Evolutionary conservation across 2,797 vertebrate species (phyloP).

Genomic region (Acipenser ruthenus): DNA sequence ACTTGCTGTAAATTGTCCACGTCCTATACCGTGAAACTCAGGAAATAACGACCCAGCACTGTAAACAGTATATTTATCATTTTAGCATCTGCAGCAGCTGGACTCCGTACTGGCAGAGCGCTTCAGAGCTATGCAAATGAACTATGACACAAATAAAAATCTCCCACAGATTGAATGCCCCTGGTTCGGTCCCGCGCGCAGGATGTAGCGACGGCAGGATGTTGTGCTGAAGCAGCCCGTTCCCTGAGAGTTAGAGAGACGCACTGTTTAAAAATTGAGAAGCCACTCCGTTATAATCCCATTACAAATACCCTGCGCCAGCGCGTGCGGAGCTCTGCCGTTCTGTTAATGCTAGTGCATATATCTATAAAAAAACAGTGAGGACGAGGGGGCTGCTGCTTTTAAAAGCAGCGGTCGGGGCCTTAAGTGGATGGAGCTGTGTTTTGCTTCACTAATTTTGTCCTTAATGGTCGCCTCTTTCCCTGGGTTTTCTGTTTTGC

Average conservation of each 20-base stretch:
- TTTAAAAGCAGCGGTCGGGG: slow-evolving; percentile 29
- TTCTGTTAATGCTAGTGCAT: slow-evolving; percentile 48
- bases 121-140: too few species aligned
- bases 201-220: too few species aligned
- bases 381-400: slow-evolving; percentile 37
- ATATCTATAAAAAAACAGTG: slow-evolving; percentile 50
- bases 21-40: too few species aligned
- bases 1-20: too few species aligned
- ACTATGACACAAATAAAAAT: too few species aligned
- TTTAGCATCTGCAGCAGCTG: too few species aligned
- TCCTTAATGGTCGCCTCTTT: slow-evolving; percentile 58
- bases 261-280: slow-evolving; percentile 64
- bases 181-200: too few species aligned
- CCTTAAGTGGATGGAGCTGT: slow-evolving; percentile 59
- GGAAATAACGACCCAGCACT: too few species aligned
- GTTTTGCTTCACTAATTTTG: slow-evolving; percentile 75
- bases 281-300: slow-evolving; percentile 35
- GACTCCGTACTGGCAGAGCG: too few species aligned
- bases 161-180: too few species aligned
- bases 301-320: too few species aligned
- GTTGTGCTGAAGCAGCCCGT: slow-evolving; percentile 32
- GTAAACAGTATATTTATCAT: background rate
- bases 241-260: slow-evolving; percentile 29
- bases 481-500: slow-evolving; percentile 31
- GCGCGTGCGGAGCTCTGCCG: too few species aligned